Evolutionary conservation across 2,888 invertebrate genomes (phyloP), one percentile per base, ranked within the genome.

Genomic region (Apamea sordens): DNA sequence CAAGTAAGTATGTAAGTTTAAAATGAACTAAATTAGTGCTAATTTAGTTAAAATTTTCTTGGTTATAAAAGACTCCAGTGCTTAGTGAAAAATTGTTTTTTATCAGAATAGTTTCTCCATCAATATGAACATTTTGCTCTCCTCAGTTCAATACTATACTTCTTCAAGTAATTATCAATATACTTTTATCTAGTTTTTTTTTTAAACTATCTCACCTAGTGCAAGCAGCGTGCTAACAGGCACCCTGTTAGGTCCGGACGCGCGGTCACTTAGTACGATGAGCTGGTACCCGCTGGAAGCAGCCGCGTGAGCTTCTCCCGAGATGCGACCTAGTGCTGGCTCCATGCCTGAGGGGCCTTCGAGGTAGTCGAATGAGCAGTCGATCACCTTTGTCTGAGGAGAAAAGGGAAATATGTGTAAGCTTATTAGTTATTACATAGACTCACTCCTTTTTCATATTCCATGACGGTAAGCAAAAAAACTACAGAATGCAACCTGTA

Each of bases 181-280:
- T 18, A 0, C 10, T 10, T 32, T 36, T 28, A 15, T 36, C 1
- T 44, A 47, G 18, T 68, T 44, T 47, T 8, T 56, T 56, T n/a
- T 11, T 4, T 2, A 21, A 36, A 0, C 8, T 28, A 2, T 3
- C 0, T 79, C 94, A 89, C 89, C 89, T 0, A 89, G 32, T 0
- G 72, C 98, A 94, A 77, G 97, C 97, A 89, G 86, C 11, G 88
- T 89, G 89, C 92, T 91, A 80, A 92, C 92, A 0, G 92, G 92
- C 59, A 92, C 92, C 0, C 91, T n/a, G 0, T 0, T 97, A 0
- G 97, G 96, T 0, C 98, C 98, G 10, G 97, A 97, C 77, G 95
- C 96, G 53, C 98, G 96, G 95, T 99, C 99, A 0, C 99, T 98
- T 69, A 99, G 96, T 73, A 99, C 97, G 61, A 99, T 96, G 50